Evolutionary conservation across 2,888 invertebrate genomes (phyloP), one percentile per base, ranked within the genome.

Genomic region (Hemicrepidius hirtus): DNA sequence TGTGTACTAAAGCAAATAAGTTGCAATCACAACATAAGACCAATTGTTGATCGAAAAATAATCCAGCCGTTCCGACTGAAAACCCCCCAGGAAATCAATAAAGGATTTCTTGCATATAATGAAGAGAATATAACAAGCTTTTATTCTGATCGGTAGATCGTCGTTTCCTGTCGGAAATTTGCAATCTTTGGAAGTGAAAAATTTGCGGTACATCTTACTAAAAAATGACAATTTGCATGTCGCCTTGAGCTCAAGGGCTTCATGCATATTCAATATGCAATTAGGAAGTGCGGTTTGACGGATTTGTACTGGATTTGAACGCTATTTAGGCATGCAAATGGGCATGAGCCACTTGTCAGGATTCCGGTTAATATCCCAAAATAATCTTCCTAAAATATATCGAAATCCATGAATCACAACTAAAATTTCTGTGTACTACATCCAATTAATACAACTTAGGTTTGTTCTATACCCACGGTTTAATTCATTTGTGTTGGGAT

Each of bases 181-280:
- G 57, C 21, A 57, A 57, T 57, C 57, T 20, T 57, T 20, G 37
- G 18, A 18, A 18, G 37, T 57, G 57, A 57, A 57, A 57, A 57
- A 57, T 57, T 37, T 16, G 12, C 24, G 16, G 37, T 57, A 57
- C 40, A 37, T 53, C 57, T 57, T 20, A 18, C 57, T 24, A 57
- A 37, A 53, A 57, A 57, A 57, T 57, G 37, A 57, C 57, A 21
- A 57, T 57, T 57, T 57, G 57, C 57, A 64, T 64, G 50, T 64
- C 50, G 37, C 64, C 40, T 28, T 66, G 41, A 44, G 50, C 55
- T 53, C 57, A 41, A 32, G 28, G 40, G 24, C 50, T 66, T 57
- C 57, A 66, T 66, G 50, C 66, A 66, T 66, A 66, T 66, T 66
- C 66, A 66, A 66, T 66, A 57, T 55, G 66, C 66, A 66, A 66